Conservation (phyloP, 2,888 invertebrate genomes). For the Eilema caniola region DNA sequence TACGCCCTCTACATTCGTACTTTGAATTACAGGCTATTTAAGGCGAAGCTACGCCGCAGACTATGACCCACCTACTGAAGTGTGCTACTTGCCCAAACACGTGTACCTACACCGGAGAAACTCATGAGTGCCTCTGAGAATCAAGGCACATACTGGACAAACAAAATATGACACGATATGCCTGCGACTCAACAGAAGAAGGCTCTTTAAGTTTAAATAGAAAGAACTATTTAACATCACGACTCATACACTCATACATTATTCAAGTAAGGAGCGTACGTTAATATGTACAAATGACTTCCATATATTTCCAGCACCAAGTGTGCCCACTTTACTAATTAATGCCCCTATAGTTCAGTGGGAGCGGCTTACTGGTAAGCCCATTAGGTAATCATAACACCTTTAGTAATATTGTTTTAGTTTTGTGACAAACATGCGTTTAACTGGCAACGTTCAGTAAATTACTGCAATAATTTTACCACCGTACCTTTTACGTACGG, state of each 20-base stretch:
- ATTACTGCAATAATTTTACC: not conserved
- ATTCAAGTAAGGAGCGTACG: not conserved
- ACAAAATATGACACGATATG: no score
- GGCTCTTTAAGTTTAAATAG: no score
- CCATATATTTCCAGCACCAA: slow-evolving; percentile 26
- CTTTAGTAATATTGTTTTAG: not conserved
- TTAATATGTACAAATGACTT: slow-evolving; percentile 26
- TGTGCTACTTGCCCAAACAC: no score
- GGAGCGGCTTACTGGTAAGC: slow-evolving; percentile 13
- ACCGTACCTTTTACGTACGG: no score
- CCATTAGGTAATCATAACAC: slow-evolving; percentile 15
- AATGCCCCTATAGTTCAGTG: slow-evolving; percentile 16
- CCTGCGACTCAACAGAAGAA: no score
- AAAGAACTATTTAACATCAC: not conserved
- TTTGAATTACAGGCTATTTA: no score
- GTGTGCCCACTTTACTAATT: slow-evolving; percentile 37
- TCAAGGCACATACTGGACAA: no score
- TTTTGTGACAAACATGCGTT: not conserved
- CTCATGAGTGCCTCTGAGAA: no score
- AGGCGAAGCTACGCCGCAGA: no score
- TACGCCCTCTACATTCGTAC: no score
- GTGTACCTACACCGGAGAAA: no score
- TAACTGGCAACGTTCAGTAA: not conserved
- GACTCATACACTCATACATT: slow-evolving; percentile 7
- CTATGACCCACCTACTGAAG: no score